phyloP scores from a whole-genome alignment of 2,888 invertebrate genomes.

The Bombylius discolor region DNA sequence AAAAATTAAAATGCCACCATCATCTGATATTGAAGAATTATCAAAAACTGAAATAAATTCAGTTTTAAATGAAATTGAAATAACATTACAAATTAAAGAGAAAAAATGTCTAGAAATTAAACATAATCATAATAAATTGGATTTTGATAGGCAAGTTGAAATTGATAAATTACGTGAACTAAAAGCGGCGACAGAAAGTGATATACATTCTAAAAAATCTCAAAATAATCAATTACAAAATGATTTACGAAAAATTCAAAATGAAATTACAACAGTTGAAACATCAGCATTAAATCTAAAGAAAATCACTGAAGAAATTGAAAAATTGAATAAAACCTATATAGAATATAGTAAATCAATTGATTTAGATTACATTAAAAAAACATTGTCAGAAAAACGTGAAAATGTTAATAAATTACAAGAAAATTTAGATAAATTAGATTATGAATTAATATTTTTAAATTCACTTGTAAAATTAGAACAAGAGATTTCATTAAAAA shows the following conservation, averaged over 20 bases:
- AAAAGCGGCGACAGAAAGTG: conserved; percentile 51
- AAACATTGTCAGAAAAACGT: conserved; percentile 46
- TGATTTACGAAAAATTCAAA: conserved; percentile 43
- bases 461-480: conserved; percentile 30
- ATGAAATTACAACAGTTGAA: conserved; percentile 47
- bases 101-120: conserved; percentile 23
- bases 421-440: conserved; percentile 44
- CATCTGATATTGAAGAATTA: conserved; percentile 13
- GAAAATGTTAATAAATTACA: conserved; percentile 46
- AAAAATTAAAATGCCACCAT: conserved; percentile 17
- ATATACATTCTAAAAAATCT: conserved; percentile 45
- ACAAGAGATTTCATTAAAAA: conserved; percentile 29
- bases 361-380: conserved; percentile 43
- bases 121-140: conserved; percentile 21
- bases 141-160: conserved; percentile 40
- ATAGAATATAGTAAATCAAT: conserved; percentile 39
- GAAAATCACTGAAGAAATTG: conserved; percentile 40
- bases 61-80: conserved; percentile 23
- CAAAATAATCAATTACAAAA: conserved; percentile 36
- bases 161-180: conserved; percentile 43
- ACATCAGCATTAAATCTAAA: conserved; percentile 41
- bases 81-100: conserved; percentile 22
- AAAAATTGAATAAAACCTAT: conserved; percentile 40
- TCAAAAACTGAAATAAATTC: conserved; percentile 27
- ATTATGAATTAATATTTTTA: conserved; percentile 33